phyloP scores from a whole-genome alignment of 2,113 vertebrate genomes.

The Trachemys scripta region DNA sequence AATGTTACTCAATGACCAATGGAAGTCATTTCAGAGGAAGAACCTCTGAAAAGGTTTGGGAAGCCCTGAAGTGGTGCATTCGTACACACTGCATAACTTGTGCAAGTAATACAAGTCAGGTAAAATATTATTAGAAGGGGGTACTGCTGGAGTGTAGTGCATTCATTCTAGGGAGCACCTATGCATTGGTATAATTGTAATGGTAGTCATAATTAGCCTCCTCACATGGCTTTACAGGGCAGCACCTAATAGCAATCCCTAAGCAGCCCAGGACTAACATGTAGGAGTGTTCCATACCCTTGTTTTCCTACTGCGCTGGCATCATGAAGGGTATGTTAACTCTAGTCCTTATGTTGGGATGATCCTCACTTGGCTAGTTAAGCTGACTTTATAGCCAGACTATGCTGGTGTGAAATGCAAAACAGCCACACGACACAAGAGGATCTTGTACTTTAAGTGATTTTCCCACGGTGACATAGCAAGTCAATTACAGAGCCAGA shows the following conservation, averaged over 20 bases:
- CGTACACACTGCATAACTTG: rapidly evolving
- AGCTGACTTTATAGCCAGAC: not conserved
- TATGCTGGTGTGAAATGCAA: not conserved
- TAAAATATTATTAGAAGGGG: rapidly evolving
- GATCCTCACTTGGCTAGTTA: not conserved
- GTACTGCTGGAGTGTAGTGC: not conserved
- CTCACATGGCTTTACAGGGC: constrained; percentile 49
- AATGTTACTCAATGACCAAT: not conserved
- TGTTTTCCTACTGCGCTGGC: constrained; percentile 17
- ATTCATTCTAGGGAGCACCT: not conserved
- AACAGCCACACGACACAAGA: not conserved
- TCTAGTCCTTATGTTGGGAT: not conserved
- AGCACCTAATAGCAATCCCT: constrained; percentile 27
- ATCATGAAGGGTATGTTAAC: not conserved
- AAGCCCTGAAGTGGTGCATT: not conserved
- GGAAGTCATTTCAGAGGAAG: no score
- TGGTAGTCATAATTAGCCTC: not conserved
- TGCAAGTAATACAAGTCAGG: not conserved
- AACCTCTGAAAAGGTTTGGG: not conserved
- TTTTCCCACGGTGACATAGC: not conserved
- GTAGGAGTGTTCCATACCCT: constrained; percentile 4
- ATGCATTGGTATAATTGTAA: not conserved
- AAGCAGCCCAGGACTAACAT: constrained; percentile 27
- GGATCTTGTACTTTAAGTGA: not conserved
- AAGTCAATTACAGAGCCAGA: not conserved